Evolutionary conservation across 2,888 invertebrate genomes (phyloP).

Genomic region (Acheta domesticus): DNA sequence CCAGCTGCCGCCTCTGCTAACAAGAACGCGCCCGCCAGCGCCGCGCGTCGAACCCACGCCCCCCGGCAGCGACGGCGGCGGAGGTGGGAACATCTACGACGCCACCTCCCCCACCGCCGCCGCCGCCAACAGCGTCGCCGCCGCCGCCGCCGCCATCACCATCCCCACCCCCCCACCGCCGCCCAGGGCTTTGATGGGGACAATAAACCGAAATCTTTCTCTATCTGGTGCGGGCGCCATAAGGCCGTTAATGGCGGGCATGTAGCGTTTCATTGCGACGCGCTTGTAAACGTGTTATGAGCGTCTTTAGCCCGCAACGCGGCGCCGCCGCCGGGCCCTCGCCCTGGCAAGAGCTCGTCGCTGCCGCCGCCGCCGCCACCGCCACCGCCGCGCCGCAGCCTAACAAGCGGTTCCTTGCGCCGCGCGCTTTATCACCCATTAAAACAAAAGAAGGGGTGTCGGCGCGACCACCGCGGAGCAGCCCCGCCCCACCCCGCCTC

Average conservation of each 20-base stretch:
- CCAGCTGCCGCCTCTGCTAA: too few relatives aligned
- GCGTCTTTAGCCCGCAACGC: not conserved
- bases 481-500: not conserved
- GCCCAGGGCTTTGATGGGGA: conserved; percentile 18
- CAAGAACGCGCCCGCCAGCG: too few relatives aligned
- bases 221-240: conserved; percentile 18
- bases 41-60: too few relatives aligned
- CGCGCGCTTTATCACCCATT: conserved; percentile 18
- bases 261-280: conserved; percentile 18
- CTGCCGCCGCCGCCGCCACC: not conserved
- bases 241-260: conserved; percentile 18
- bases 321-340: conserved; percentile 3
- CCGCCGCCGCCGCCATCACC: not conserved
- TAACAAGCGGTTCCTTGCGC: conserved; percentile 3
- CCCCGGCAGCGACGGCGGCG: too few relatives aligned
- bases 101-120: too few relatives aligned
- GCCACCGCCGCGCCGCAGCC: not conserved
- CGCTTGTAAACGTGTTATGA: conserved; percentile 18
- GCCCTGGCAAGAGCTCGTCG: not conserved
- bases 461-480: not conserved
- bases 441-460: conserved; percentile 18
- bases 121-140: too few relatives aligned
- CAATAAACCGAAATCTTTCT: conserved; percentile 18
- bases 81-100: too few relatives aligned
- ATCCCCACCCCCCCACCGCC: not conserved